A percentile compares a stretch with the other conserved stretches of the same genome.
Conservation (phyloP, 2,888 invertebrate genomes). For the Hirtodrosophila alboralis region DNA sequence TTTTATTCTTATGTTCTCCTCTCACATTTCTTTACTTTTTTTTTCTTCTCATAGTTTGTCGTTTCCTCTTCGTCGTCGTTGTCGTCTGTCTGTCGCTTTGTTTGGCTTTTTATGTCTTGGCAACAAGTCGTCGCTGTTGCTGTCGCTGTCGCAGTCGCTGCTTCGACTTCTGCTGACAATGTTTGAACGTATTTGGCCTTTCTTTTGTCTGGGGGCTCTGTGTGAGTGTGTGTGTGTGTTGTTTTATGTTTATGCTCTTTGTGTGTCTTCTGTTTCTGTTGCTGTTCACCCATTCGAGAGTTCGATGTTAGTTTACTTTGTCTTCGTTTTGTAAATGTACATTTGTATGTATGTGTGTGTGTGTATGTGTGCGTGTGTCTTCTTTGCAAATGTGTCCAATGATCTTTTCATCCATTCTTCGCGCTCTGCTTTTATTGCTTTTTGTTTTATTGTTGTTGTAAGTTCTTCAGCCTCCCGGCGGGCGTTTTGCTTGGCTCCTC, state of each 20-base stretch:
- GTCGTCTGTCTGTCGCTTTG: conserved; percentile 43
- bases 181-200: conserved; percentile 77
- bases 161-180: conserved; percentile 56
- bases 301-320: conserved; percentile 48
- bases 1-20: conserved; percentile 56
- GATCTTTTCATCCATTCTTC: conserved; percentile 57
- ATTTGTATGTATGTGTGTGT: conserved; percentile 13
- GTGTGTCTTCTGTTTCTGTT: conserved; percentile 34
- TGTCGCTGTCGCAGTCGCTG: conserved; percentile 37
- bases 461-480: conserved; percentile 45
- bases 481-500: conserved; percentile 22
- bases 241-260: conserved; percentile 54
- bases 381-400: conserved; percentile 68
- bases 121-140: conserved; percentile 67
- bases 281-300: conserved; percentile 17
- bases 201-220: conserved; percentile 62
- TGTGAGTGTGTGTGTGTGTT: too few relatives aligned
- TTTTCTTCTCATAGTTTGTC: conserved; percentile 57
- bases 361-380: conserved; percentile 22
- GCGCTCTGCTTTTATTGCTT: conserved; percentile 54
- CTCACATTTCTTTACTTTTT: conserved; percentile 59
- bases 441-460: conserved; percentile 42
- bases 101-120: conserved; percentile 71
- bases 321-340: conserved; percentile 9
- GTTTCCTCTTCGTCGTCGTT: conserved; percentile 18